Evolutionary conservation across 2,113 vertebrate genomes (phyloP), one percentile per base, ranked within the genome.

Genomic region (Mastomys natalensis): DNA sequence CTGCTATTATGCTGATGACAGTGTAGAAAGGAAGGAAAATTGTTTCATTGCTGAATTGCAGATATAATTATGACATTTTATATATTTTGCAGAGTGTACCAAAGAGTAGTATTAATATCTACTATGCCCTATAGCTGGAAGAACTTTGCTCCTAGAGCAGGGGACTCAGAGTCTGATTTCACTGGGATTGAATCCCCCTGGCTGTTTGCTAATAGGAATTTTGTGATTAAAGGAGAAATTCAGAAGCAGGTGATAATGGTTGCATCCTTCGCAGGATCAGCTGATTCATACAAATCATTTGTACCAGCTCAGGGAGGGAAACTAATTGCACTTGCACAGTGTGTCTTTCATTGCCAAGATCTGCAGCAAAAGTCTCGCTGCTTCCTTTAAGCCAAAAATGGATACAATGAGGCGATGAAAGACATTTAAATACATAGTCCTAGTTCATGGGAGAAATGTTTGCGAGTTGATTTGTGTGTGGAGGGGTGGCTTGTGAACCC

Each of bases 1-100:
- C 64, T 95, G 45, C 96, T 95, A 95, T 92, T 98, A 97, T 95
- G 62, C 43, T 96, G 70, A 98, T 84, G 92, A 96, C 91, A 72
- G 26, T 11, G 96, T 80, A 98, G 97, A 98, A 97, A 97, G 91
- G 95, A 93, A 93, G 3, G 64, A 95, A 95, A 93, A 97, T 85
- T 95, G 94, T 95, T 97, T 98, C 45, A 77, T 97, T 97, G 93
- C 73, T 97, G 96, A 98, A 98, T 96, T 95, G 58, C 72, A 88
- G 77, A 96, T 89, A 91, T 82, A 97, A 97, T 97, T 97, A 97
- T 97, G 87, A 77, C 37, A 81, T 96, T 97, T 90, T 95, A 93
- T 96, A 94, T 94, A 97, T 97, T 98, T 98, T 98, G 3, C 93
- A 96, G 87, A 37, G 85, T 97, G 66, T 97, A 97, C 64, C 58